Evolutionary conservation across 1,140 invertebrate species (phyloP), one percentile per base, ranked within the genome.

Genomic region (Sycobia sp.): DNA sequence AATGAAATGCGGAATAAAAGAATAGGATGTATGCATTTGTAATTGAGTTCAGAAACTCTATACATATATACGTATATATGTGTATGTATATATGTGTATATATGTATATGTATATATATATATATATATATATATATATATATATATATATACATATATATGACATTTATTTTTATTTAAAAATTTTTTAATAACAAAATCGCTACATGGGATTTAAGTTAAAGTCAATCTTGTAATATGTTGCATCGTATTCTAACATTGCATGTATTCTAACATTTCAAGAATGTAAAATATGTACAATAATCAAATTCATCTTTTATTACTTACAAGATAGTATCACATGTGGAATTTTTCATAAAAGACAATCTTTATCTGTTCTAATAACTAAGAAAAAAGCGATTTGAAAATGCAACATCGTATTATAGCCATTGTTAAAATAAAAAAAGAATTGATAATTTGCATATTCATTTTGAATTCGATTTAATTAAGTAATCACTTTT

Each of bases 41-140:
- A 67, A 57, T 62, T 54, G 47, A 67, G 53, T 47, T 61, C 64
- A 65, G 60, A 67, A 67, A 64, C 61, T 61, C 64, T 56, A 67
- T 56, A 60, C 47, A 64, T 64, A 65, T 58, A 54, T 44, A 39
- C 56, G 49, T 34, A 49, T 29, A 23, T n/a, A 53, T n/a, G 41
- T 41, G 25, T n/a, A 47, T 47, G 27, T 57, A 44, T 38, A 39
- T 27, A 47, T 7, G 23, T 47, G 25, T 47, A 47, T 47, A 14
- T 27, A 27, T n/a, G n/a, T n/a, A n/a, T n/a, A n/a, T n/a, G n/a
- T n/a, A n/a, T n/a, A n/a, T n/a, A n/a, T n/a, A n/a, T n/a, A n/a
- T n/a, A n/a, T n/a, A n/a, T n/a, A n/a, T n/a, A 27, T 22, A 47
- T 50, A 66, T 44, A 50, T 39, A 61, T 61, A 62, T 53, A 47